Conservation (phyloP, 1,140 invertebrate species). For the Acromyrmex charruanus region DNA sequence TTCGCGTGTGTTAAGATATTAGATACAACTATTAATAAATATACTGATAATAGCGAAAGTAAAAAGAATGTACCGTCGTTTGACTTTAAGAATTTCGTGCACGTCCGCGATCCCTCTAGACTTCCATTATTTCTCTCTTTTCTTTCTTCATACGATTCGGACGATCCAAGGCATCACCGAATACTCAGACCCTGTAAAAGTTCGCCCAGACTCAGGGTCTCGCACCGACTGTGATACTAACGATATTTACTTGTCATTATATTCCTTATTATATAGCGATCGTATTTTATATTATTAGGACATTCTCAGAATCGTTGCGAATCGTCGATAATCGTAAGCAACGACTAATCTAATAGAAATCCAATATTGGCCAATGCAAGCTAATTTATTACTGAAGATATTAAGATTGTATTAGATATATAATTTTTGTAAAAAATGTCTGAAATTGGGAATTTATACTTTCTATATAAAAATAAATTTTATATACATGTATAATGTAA, state of each 20-base stretch:
- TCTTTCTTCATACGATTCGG: not conserved
- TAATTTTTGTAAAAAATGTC: too few relatives aligned
- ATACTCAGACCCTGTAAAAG: conserved; percentile 33
- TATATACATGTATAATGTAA: too few relatives aligned
- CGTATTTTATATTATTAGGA: conserved; percentile 64
- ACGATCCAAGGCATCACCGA: conserved; percentile 59
- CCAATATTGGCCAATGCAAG: too few relatives aligned
- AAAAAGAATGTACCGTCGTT: not conserved
- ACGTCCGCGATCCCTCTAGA: conserved; percentile 16
- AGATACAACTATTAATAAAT: conserved; percentile 12
- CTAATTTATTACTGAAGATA: too few relatives aligned
- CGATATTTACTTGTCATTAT: conserved; percentile 73
- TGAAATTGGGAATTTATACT: too few relatives aligned
- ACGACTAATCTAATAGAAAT: not conserved
- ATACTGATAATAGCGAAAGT: conserved; percentile 18
- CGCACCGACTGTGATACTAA: conserved; percentile 77
- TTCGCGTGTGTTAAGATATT: not conserved
- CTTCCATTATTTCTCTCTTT: not conserved
- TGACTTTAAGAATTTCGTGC: conserved; percentile 2
- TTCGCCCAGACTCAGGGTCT: conserved; percentile 52
- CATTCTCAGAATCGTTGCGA: conserved; percentile 10
- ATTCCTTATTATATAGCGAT: conserved; percentile 67
- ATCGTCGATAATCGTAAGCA: not conserved
- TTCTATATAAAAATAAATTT: too few relatives aligned
- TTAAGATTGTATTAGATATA: too few relatives aligned